phyloP scores from a whole-genome alignment of 2,888 invertebrate genomes.

The Scaptomyza reducta region DNA sequence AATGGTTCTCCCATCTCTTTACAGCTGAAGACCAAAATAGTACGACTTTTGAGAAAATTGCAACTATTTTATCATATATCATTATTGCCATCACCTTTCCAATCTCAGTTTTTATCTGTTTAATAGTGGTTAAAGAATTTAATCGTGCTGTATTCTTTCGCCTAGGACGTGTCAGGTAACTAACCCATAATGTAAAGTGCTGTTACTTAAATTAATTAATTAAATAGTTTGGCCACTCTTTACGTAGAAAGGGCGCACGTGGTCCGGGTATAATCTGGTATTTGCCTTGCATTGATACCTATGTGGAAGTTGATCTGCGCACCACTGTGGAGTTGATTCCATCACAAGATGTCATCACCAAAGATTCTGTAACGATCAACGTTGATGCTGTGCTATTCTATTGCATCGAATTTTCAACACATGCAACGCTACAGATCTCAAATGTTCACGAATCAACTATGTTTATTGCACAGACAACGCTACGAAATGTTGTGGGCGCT shows the following conservation, averaged over 20 bases:
- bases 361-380: slow-evolving; percentile 95
- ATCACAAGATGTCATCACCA: slow-evolving; percentile 89
- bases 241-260: slow-evolving; percentile 82
- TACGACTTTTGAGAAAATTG: slow-evolving; percentile 34
- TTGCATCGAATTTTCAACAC: slow-evolving; percentile 89
- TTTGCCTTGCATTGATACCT: slow-evolving; percentile 87
- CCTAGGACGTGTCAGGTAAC: slow-evolving; percentile 84
- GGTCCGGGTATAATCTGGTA: slow-evolving; percentile 87
- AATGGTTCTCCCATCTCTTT: neutral
- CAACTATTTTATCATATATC: slow-evolving; percentile 19
- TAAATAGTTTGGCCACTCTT: neutral
- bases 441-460: slow-evolving; percentile 88
- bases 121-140: slow-evolving; percentile 85
- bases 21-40: slow-evolving; percentile 39
- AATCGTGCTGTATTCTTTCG: slow-evolving; percentile 87
- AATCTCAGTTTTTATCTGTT: slow-evolving; percentile 65
- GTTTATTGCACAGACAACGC: slow-evolving; percentile 91
- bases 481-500: slow-evolving; percentile 95
- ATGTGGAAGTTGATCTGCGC: slow-evolving; percentile 86
- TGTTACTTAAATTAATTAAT: neutral
- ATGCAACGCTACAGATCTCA: slow-evolving; percentile 89
- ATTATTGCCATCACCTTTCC: slow-evolving; percentile 70
- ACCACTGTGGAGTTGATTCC: slow-evolving; percentile 87
- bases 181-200: fast-evolving
- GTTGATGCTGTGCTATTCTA: slow-evolving; percentile 95